Base-by-base conservation (phyloP, 1,140 invertebrate genomes). In the Contarinia nasturtii region DNA sequence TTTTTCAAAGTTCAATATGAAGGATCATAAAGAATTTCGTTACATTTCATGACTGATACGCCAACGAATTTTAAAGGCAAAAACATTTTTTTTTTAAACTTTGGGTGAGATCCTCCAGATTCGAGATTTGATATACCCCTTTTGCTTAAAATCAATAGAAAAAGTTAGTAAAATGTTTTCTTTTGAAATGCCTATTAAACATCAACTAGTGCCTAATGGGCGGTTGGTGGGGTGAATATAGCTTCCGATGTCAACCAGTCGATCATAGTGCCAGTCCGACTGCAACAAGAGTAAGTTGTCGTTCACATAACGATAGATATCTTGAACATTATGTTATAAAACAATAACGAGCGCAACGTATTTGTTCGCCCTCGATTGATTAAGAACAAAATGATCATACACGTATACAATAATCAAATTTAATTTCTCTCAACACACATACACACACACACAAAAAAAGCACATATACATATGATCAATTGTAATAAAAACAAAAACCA, bases 241-340 rank as follows among this genome's bases (percentile, higher is more conserved):
- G 78, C 68, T 86, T 86, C 57, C 72, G 75, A 53, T 92, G 88
- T 66, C 84, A 93, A 66, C 83, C 85, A 10, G 85, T 92, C 51
- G 83, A 86, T 63, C 87, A 90, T 68, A 77, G 77, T 14, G 68
- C 75, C 59, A 76, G 74, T 61, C 74, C 80, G 17, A 71, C 71
- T 52, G 82, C 84, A 45, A 67, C 84, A 63, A 74, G 82, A 73
- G 86, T 92, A 77, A 84, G 82, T 71, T 46, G 18, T 12, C n/a
- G 15, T 46, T 12, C 22, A 21, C 43, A n/a, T 22, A 27, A 38
- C 15, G 19, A 20, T 43, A 19, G 7, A 20, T 5, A 27, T 27
- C 27, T 27, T 27, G 3, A 10, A 11, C 20, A 43, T 17, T 42
- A 19, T 42, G 10, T 17, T 42, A 7, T 42, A 45, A 15, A 43